phyloP scores from a whole-genome alignment of 2,113 vertebrate genomes.

The Arenaria interpres region DNA sequence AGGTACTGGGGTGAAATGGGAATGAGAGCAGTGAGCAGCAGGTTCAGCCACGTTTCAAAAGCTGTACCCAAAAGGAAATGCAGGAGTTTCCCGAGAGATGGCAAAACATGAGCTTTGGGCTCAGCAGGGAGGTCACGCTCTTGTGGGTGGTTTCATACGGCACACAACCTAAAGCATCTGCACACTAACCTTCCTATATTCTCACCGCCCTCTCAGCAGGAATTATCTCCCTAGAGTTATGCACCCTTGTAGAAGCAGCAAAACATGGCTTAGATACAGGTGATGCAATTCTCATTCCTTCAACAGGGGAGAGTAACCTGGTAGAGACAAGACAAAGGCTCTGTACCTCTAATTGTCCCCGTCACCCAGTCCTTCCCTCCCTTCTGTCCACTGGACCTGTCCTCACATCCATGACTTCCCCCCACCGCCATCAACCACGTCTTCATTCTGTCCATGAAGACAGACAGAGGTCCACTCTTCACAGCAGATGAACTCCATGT shows the following conservation, averaged over 20 bases:
- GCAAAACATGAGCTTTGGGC: neutral
- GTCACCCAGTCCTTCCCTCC: neutral
- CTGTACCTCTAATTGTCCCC: neutral
- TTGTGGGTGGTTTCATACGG: neutral
- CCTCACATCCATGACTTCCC: neutral
- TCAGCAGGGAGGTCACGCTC: neutral
- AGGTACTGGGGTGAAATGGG: neutral
- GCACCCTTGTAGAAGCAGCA: neutral
- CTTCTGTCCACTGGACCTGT: neutral
- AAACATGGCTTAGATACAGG: neutral
- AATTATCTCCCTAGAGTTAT: neutral
- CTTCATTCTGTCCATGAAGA: neutral
- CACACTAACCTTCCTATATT: neutral
- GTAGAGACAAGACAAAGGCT: neutral
- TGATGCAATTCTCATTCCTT: slow-evolving; percentile 11
- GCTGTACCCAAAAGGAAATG: neutral
- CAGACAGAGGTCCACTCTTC: neutral
- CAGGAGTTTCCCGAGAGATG: neutral
- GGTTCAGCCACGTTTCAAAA: neutral
- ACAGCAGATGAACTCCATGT: neutral
- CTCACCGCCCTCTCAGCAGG: neutral
- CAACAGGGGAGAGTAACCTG: neutral
- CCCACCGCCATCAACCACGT: neutral
- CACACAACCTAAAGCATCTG: neutral
- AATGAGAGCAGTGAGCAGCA: neutral